Evolutionary conservation across 1,140 invertebrate genomes (phyloP).

Genomic region (Drosophila mauritiana): DNA sequence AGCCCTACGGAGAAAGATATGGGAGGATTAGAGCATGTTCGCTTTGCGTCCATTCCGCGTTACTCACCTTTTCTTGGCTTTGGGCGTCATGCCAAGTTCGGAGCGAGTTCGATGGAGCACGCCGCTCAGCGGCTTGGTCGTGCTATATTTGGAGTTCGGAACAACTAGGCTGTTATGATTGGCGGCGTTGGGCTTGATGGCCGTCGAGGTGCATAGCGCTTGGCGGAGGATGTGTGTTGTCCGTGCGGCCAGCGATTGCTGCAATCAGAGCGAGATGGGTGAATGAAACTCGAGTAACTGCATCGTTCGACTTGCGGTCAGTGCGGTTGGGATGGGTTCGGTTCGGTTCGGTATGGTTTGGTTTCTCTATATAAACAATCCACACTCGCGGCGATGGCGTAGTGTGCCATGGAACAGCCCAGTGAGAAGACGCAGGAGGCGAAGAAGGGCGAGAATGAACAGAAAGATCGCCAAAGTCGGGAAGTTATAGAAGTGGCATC

Average conservation of each 20-base stretch:
- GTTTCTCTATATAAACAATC: slow-evolving; percentile 38
- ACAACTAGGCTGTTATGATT: not conserved
- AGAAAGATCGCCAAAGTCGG: not conserved
- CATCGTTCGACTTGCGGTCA: slow-evolving; percentile 30
- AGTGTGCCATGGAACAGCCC: slow-evolving; percentile 38
- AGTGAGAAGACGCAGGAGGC: not conserved
- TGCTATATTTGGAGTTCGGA: not conserved
- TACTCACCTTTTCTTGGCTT: slow-evolving; percentile 3
- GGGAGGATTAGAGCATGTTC: no score
- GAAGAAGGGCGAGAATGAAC: not conserved
- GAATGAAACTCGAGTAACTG: slow-evolving; percentile 3
- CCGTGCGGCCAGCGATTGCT: slow-evolving; percentile 29
- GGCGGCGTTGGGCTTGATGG: slow-evolving; percentile 19
- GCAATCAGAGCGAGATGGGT: not conserved
- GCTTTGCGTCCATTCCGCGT: no score
- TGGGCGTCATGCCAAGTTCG: not conserved
- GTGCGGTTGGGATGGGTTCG: slow-evolving; percentile 16
- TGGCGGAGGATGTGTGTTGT: slow-evolving; percentile 30
- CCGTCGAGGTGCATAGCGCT: slow-evolving; percentile 16
- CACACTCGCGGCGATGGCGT: slow-evolving; percentile 5
- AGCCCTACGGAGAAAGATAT: not conserved
- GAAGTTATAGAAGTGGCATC: not conserved
- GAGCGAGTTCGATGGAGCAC: not conserved
- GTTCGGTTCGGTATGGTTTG: no score
- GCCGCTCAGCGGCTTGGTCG: not conserved